Base-by-base conservation (phyloP, 2,797 vertebrate genomes). In the Mionectes olivaceus region DNA sequence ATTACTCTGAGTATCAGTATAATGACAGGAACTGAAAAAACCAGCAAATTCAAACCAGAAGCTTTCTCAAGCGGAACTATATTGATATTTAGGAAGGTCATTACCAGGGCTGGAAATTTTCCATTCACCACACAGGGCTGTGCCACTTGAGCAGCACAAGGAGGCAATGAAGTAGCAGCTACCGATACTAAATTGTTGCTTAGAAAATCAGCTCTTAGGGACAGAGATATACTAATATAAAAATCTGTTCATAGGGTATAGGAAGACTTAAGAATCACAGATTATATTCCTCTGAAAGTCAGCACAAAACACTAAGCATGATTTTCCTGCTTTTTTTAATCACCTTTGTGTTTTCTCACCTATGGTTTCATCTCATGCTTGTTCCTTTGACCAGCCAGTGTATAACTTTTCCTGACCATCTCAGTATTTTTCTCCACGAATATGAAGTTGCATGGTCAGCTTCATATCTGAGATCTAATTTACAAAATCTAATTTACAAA, bases 401-500 rank as follows among this genome's bases (percentile, higher is more conserved):
- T 35, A 22, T 7, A 87, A 53, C 25, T 94, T 83, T 39, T 57
- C 16, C 22, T 12, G 3, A 39, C 59, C 37, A 47, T 64, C 46
- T 81, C 35, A 37, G 13, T 44, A 37, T 33, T 91, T 89, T 87
- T 57, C 32, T 65, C 25, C 3, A 24, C 46, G 19, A 93, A 86
- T 33, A 55, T 21, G 32, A 88, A 82, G 13, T 23, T 22, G 12
- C 39, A 88, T 24, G 35, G 86, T 88, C 79, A 90, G 6, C 23
- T 68, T 81, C 13, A 0, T 71, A 69, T 32, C 35, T 35, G 35
- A 35, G 35, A 37, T 46, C 44, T 87, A 76, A 87, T 85, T 77
- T 83, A 80, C 41, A 74, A 87, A 96, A 37, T 46, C 44, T 87
- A 76, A 87, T 85, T 77, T 83, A 80, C 41, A 74, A 87, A 96